phyloP scores from a whole-genome alignment of 1,140 invertebrate species.

The Apolygus lucorum region DNA sequence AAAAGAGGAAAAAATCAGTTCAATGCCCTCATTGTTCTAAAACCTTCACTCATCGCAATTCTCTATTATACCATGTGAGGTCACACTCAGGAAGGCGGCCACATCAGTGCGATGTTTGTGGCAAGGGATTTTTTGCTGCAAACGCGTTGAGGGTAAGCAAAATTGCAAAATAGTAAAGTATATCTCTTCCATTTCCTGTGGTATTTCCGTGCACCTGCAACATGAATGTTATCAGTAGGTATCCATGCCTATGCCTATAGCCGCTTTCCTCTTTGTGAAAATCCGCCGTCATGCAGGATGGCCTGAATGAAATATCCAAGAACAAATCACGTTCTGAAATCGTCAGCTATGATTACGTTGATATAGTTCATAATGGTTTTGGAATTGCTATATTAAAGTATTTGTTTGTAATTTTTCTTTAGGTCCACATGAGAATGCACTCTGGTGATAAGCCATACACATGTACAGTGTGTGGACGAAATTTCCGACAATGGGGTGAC shows the following conservation, averaged over 20 bases:
- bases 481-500: slow-evolving; percentile 80
- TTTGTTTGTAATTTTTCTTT: slow-evolving; percentile 10
- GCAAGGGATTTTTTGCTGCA: slow-evolving; percentile 69
- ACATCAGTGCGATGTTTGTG: slow-evolving; percentile 71
- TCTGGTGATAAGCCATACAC: slow-evolving; percentile 71
- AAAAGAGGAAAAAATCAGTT: slow-evolving; percentile 14
- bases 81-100: slow-evolving; percentile 68
- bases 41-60: slow-evolving; percentile 72
- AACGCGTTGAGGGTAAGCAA: slow-evolving; percentile 44
- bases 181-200: background rate
- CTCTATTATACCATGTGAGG: slow-evolving; percentile 71
- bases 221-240: background rate
- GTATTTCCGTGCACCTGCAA: background rate
- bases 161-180: background rate
- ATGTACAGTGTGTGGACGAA: slow-evolving; percentile 64
- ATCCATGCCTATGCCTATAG: background rate
- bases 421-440: slow-evolving; percentile 64
- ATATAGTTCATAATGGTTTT: background rate
- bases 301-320: background rate
- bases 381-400: background rate
- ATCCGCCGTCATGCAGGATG: background rate
- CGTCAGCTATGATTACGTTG: no score
- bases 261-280: background rate
- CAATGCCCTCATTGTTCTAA: slow-evolving; percentile 14
- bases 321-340: background rate